Evolutionary conservation across 2,797 vertebrate species (phyloP).

Genomic region (Sebastes hubbsi): DNA sequence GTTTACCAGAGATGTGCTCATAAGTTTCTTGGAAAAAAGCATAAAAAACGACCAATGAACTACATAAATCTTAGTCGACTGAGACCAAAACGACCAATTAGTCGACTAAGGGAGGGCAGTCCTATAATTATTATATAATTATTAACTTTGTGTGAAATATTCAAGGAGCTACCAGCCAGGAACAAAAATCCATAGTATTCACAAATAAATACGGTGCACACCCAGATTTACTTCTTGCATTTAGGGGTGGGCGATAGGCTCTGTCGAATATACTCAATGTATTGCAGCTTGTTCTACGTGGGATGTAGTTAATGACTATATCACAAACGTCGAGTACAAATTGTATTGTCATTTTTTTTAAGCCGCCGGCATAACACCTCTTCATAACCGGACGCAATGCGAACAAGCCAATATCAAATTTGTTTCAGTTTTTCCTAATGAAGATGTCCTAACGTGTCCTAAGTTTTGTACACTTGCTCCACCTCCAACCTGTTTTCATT

Average conservation of each 20-base stretch:
- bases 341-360: no score
- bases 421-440: background rate
- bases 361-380: background rate
- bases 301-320: no score
- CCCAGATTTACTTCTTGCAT: background rate
- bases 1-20: no score
- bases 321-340: no score
- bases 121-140: background rate
- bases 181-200: background rate
- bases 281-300: background rate
- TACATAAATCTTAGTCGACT: no score
- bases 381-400: background rate
- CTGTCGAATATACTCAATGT: background rate
- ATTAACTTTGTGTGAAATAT: background rate
- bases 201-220: background rate
- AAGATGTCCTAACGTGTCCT: background rate
- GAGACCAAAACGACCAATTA: no score
- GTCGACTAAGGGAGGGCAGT: no score
- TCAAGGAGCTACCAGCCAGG: background rate
- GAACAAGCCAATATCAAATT: background rate
- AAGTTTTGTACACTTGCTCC: background rate
- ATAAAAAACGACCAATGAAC: no score
- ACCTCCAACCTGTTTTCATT: background rate
- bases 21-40: no score
- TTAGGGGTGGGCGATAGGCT: background rate